These are phyloP conservation scores for Catharus bicknelli DNA, from an alignment of 2,113 vertebrate genomes.

Conservation along the genomic window DNA sequence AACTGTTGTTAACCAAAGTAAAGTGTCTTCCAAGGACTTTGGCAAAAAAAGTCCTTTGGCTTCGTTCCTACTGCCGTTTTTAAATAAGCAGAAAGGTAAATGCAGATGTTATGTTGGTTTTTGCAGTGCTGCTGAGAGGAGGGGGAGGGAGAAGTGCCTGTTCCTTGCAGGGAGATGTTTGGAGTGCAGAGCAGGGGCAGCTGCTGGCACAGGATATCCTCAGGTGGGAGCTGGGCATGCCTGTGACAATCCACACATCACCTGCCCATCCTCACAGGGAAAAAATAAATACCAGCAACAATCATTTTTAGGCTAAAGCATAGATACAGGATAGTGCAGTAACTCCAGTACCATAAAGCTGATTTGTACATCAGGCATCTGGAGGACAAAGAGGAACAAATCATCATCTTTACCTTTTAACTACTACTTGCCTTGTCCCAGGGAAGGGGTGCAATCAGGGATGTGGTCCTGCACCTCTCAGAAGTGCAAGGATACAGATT, in stretches of 20 bases:
- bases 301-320: not conserved
- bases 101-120: not conserved
- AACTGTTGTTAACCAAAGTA: slow-evolving; percentile 20
- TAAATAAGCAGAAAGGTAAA: slow-evolving; percentile 88
- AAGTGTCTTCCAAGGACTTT: slow-evolving; percentile 34
- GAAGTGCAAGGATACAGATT: not conserved
- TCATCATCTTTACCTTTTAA: not conserved
- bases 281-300: not conserved
- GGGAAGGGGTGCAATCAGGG: not conserved
- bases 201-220: not conserved
- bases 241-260: not conserved
- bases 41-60: slow-evolving; percentile 25
- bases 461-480: not conserved
- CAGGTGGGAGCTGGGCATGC: not conserved
- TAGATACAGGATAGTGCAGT: not conserved
- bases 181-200: fast-evolving
- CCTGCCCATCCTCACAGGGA: not conserved
- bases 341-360: not conserved
- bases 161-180: not conserved
- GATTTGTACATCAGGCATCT: not conserved
- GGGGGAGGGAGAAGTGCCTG: not conserved
- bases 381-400: not conserved
- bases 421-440: not conserved
- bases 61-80: slow-evolving; percentile 45
- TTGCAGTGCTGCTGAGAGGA: not conserved